Base-by-base conservation (phyloP, 2,797 vertebrate species). In the Acanthiza pusilla region DNA sequence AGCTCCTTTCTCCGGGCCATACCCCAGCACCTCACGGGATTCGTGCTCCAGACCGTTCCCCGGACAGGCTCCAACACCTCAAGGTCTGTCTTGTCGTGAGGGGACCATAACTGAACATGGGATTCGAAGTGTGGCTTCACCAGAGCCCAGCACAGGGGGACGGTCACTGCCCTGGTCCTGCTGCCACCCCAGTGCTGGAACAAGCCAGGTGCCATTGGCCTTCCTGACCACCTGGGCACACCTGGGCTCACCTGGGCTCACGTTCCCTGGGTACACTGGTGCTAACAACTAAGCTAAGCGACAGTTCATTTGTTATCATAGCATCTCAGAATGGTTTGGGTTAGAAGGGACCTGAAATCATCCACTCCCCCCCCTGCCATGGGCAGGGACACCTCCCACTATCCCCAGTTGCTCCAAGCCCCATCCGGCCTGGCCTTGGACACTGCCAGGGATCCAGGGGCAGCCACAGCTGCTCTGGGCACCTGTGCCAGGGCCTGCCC, bases 381-480 rank as follows among this genome's bases (percentile, higher is more conserved):
- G 25, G 27, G 20, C 60, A 43, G 26, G 26, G 26, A 42, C 17
- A 23, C 15, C 15, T 85, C 0, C 17, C 61, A 58, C 43, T 58
- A 0, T 18, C 22, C 61, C 61, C 32, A 30, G 13, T 0, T 57
- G 43, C 51, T 74, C 53, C 53, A 3, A 55, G 51, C 36, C 30
- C 21, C 0, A 1, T 32, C 7, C 71, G 75, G 0, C 32, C 45
- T 51, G 61, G 53, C 32, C 32, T 18, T 5, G 27, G 62, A 0
- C 27, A 38, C 7, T 60, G 1, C 22, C 53, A 32, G 45, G 27
- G 12, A 66, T 66, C n/a, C n/a, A n/a, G 36, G 32, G 32, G 8
- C 38, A 36, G 62, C 36, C 71, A 9, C 53, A 45, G 62, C 62
- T 38, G 0, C 53, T 67, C 36, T 75, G 61, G 18, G 21, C 4